Conservation (phyloP, 1,140 invertebrate species). For the Cheumatopsyche charites region DNA sequence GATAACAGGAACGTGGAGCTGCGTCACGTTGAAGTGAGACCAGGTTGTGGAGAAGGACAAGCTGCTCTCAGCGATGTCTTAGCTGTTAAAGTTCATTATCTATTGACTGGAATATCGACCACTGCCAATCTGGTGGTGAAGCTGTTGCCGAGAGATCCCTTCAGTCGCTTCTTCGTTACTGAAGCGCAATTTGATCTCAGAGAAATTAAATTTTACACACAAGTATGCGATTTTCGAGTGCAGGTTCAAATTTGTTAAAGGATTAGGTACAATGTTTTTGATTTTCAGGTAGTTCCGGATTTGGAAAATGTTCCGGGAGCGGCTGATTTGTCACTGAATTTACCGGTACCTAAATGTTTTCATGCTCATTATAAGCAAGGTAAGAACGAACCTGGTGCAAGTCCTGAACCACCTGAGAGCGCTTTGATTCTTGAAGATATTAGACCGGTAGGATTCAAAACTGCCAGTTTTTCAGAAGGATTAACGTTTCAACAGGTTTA, state of each 20-base stretch:
- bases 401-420: conserved; percentile 64
- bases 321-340: conserved; percentile 49
- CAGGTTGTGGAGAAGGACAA: conserved; percentile 54
- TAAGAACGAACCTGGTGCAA: conserved; percentile 47
- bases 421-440: conserved; percentile 63
- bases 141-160: conserved; percentile 75
- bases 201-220: conserved; percentile 83
- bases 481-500: conserved; percentile 66
- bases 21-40: conserved; percentile 57
- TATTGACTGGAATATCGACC: conserved; percentile 1
- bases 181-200: conserved; percentile 82
- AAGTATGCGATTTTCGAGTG: conserved; percentile 60
- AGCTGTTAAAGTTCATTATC: conserved; percentile 64
- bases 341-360: conserved; percentile 70
- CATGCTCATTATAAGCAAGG: conserved; percentile 67
- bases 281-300: conserved; percentile 68
- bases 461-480: conserved; percentile 70
- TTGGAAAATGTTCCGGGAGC: conserved; percentile 62
- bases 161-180: conserved; percentile 76
- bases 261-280: background rate
- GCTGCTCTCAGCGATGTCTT: conserved; percentile 65
- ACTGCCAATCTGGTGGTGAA: conserved; percentile 70
- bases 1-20: conserved; percentile 50
- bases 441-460: conserved; percentile 56
- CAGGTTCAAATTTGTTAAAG: background rate